Percentiles rank a stretch among this genome's conserved stretches.
Evolutionary conservation across 2,113 vertebrate species (phyloP).

Genomic region (Herpetotheres cachinnans): DNA sequence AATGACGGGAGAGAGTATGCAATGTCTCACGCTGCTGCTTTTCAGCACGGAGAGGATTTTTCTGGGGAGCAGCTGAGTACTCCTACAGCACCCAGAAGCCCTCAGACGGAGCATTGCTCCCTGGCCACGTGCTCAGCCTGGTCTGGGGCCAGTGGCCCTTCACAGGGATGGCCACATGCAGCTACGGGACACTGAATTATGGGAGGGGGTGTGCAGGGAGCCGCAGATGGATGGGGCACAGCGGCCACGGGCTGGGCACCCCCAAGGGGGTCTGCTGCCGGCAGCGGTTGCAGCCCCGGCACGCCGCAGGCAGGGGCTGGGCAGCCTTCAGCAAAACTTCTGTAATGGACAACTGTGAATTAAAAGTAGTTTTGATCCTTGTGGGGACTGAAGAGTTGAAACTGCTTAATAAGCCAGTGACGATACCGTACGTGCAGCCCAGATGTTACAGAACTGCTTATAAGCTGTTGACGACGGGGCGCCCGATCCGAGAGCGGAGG

Average conservation of each 20-base stretch:
- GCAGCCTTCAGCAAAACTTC: neutral
- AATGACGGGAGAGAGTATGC: fast-evolving
- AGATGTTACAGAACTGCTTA: fast-evolving
- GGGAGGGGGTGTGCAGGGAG: neutral
- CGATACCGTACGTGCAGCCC: fast-evolving
- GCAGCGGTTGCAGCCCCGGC: neutral
- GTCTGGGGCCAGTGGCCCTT: fast-evolving
- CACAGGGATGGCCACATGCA: fast-evolving
- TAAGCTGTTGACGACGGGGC: fast-evolving
- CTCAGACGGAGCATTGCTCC: fast-evolving
- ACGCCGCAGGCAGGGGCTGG: neutral
- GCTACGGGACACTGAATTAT: fast-evolving
- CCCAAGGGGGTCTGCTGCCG: neutral
- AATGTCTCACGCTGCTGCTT: neutral
- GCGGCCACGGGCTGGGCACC: neutral
- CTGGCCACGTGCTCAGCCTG: neutral
- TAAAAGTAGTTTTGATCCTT: neutral
- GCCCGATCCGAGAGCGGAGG: fast-evolving
- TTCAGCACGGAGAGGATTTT: neutral
- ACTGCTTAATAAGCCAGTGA: too few relatives aligned
- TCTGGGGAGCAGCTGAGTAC: fast-evolving
- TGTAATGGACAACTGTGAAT: neutral
- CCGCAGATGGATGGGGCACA: fast-evolving
- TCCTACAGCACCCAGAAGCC: neutral
- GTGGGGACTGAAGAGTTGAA: neutral